Evolutionary conservation across 1,140 invertebrate species (phyloP).

Genomic region (Anastrepha obliqua): DNA sequence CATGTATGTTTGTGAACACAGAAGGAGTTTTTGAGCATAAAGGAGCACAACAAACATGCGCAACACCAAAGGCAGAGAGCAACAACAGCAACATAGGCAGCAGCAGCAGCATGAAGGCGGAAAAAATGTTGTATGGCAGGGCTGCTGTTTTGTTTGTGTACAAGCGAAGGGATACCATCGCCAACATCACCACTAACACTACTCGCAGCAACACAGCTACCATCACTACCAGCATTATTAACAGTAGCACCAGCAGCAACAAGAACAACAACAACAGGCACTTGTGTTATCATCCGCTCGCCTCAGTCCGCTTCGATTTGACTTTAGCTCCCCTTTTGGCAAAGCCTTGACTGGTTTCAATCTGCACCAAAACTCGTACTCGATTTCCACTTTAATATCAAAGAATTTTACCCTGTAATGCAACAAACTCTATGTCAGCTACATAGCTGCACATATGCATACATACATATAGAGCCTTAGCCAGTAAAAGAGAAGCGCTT

Average conservation of each 20-base stretch:
- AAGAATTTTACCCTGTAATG: background rate
- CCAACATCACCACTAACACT: background rate
- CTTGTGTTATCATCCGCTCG: background rate
- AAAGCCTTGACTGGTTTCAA: background rate
- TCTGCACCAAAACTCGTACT: background rate
- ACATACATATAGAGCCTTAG: too few species aligned
- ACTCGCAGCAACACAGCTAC: background rate
- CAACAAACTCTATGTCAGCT: background rate
- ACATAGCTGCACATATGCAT: background rate
- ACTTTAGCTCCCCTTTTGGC: conserved; percentile 16
- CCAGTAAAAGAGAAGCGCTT: background rate
- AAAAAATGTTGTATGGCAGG: conserved; percentile 14
- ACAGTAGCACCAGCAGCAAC: background rate
- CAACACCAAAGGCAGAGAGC: conserved; percentile 10
- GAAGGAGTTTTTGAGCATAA: conserved; percentile 15
- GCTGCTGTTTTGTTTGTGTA: background rate
- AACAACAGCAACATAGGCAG: background rate
- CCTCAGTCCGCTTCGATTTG: background rate
- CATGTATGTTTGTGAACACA: background rate
- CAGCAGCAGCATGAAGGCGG: background rate
- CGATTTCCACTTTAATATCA: background rate
- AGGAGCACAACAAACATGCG: conserved; percentile 36
- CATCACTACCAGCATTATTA: background rate
- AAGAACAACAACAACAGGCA: background rate
- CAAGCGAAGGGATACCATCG: background rate